These are phyloP conservation scores for Conus canariensis DNA, from an alignment of 2,888 invertebrate genomes.

Conservation along the genomic window DNA sequence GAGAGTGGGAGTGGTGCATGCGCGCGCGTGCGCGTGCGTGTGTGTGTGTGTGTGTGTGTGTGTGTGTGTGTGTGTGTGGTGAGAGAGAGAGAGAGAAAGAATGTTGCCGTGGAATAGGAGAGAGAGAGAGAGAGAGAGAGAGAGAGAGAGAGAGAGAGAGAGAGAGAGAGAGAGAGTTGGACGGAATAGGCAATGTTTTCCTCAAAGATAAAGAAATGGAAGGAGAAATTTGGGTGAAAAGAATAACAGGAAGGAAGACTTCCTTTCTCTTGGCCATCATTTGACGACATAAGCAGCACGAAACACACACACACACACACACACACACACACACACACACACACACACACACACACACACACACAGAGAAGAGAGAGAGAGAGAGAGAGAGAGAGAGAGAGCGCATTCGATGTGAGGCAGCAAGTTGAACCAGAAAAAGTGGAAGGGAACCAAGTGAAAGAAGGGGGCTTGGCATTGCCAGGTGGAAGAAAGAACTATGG, in stretches of 20 bases:
- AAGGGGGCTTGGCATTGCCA: no score
- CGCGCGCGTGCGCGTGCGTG: no score
- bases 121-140: background rate
- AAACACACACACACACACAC: no score
- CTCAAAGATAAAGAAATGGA: background rate
- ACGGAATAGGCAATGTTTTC: background rate
- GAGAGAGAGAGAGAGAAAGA: no score
- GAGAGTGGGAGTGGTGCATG: background rate
- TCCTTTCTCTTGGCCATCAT: no score
- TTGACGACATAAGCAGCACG: no score
- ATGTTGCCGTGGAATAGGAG: background rate
- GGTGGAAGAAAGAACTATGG: background rate
- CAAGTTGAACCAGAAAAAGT: background rate
- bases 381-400: background rate
- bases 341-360: no score
- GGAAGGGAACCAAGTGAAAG: background rate
- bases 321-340: no score
- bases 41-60: no score
- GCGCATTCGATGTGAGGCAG: background rate
- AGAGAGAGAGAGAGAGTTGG: background rate
- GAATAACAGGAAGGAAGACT: background rate
- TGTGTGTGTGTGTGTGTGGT: no score
- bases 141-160: background rate
- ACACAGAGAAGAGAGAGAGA: background rate
- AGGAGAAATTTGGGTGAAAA: background rate